Conservation (phyloP, 2,888 invertebrate genomes). For the Campoplex nolae region DNA sequence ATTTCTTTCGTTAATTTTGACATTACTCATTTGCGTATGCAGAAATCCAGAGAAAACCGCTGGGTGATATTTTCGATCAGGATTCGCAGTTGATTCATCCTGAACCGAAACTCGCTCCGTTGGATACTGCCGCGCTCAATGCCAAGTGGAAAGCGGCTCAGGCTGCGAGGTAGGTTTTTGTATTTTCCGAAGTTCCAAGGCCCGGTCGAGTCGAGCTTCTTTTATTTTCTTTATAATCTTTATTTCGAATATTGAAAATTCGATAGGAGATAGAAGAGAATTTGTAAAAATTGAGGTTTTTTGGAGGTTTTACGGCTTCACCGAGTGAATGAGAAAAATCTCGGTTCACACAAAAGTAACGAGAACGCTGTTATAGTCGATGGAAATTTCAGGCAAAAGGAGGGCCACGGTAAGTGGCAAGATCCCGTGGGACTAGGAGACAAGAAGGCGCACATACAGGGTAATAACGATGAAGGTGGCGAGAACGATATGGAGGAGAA, state of each 20-base stretch:
- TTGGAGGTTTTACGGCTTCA: too few relatives aligned
- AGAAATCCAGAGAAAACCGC: conserved; percentile 82
- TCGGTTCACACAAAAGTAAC: too few relatives aligned
- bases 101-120: conserved; percentile 80
- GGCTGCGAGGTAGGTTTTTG: conserved; percentile 75
- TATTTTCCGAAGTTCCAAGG: too few relatives aligned
- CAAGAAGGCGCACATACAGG: conserved; percentile 78
- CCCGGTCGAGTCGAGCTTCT: too few relatives aligned
- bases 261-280: too few relatives aligned
- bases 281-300: too few relatives aligned
- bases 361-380: background rate
- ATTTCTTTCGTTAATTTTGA: conserved; percentile 25
- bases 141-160: conserved; percentile 83
- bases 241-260: too few relatives aligned
- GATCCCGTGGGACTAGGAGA: conserved; percentile 84
- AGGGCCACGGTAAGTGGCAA: conserved; percentile 85
- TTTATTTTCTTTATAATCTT: too few relatives aligned
- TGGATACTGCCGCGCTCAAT: conserved; percentile 81
- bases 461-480: conserved; percentile 75
- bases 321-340: too few relatives aligned
- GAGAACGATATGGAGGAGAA: conserved; percentile 83
- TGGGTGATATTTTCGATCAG: conserved; percentile 83
- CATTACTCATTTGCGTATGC: conserved; percentile 60
- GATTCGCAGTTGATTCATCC: conserved; percentile 81
- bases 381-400: conserved; percentile 84